Conservation (phyloP, 2,113 vertebrate genomes). For the Amblyopsis rosae region DNA sequence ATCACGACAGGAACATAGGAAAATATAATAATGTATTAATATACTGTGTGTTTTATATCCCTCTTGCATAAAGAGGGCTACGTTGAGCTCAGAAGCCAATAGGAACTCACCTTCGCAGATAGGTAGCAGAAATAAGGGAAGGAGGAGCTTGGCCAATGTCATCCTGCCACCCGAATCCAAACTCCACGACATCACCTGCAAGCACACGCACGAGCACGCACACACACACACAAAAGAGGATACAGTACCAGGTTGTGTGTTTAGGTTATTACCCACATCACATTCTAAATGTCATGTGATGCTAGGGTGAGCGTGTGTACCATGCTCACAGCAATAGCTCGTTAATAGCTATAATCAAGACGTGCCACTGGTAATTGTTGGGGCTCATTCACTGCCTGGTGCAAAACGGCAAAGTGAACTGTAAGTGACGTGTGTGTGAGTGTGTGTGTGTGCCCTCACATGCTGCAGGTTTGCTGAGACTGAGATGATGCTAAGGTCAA, state of each 20-base stretch:
- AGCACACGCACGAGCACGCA: conserved; percentile 33
- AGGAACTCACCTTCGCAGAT: conserved; percentile 72
- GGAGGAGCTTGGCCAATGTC: conserved; percentile 69
- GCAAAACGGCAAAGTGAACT: conserved; percentile 6
- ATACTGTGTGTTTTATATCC: neutral
- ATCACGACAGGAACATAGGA: too few relatives aligned
- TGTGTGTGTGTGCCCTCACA: conserved; percentile 23
- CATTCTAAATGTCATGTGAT: neutral
- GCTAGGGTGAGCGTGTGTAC: too few relatives aligned
- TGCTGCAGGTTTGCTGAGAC: conserved; percentile 29
- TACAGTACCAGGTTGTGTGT: neutral
- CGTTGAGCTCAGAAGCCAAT: neutral
- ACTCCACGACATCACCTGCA: conserved; percentile 70
- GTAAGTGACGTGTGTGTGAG: conserved; percentile 35
- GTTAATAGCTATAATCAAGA: conserved; percentile 44
- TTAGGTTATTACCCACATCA: neutral
- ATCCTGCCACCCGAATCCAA: conserved; percentile 67
- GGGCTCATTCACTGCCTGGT: conserved; percentile 16
- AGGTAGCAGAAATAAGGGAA: conserved; percentile 69
- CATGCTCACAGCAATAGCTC: neutral
- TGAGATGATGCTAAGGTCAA: conserved; percentile 24
- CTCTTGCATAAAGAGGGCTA: neutral
- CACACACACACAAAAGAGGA: conserved; percentile 31
- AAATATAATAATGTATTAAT: neutral
- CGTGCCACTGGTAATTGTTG: conserved; percentile 30